A percentile compares a stretch with the other conserved stretches of the same genome.
These are phyloP conservation scores for Lophotriccus pileatus DNA, from an alignment of 2,797 vertebrate genomes.

Conservation along the genomic window DNA sequence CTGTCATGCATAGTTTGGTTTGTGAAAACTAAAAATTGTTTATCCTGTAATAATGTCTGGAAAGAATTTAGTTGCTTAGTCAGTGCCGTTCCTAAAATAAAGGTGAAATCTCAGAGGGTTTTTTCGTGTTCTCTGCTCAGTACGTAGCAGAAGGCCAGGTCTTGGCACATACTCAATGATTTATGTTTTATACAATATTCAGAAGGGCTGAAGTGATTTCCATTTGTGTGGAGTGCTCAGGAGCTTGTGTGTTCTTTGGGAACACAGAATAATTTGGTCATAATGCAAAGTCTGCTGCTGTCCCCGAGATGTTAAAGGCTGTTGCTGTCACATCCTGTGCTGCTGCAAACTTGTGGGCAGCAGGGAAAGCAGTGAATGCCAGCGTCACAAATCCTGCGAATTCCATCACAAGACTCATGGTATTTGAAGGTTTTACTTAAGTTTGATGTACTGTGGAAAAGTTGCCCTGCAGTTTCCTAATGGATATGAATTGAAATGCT, in stretches of 20 bases:
- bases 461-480: neutral
- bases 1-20: neutral
- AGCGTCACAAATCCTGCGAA: neutral
- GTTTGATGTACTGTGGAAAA: neutral
- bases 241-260: neutral
- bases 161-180: conserved; percentile 25
- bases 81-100: conserved; percentile 29
- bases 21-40: neutral
- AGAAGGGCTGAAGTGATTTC: conserved; percentile 23
- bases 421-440: neutral
- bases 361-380: neutral
- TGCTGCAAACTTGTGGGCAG: conserved; percentile 15
- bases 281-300: neutral
- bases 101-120: neutral
- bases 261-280: neutral
- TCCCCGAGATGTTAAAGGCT: neutral
- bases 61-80: conserved; percentile 31
- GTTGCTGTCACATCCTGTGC: neutral
- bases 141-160: neutral
- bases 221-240: neutral
- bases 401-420: neutral
- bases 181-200: conserved; percentile 55
- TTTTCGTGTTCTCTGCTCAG: neutral
- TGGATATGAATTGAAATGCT: neutral
- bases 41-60: neutral